Evolutionary conservation across 1,140 invertebrate genomes (phyloP).

Genomic region (Luehdorfia chinensis): DNA sequence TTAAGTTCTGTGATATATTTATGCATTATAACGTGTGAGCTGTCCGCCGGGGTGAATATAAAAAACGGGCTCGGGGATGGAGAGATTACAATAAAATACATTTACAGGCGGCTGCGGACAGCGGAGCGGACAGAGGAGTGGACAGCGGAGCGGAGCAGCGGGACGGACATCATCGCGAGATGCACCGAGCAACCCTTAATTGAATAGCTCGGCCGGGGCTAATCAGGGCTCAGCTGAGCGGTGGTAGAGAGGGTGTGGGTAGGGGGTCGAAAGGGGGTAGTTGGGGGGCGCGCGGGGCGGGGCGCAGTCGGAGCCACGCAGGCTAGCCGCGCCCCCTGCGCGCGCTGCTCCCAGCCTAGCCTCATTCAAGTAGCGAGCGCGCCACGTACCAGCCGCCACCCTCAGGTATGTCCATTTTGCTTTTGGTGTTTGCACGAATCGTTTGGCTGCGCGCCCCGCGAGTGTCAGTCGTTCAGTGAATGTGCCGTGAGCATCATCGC

Average conservation of each 20-base stretch:
- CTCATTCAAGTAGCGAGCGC: slow-evolving; percentile 73
- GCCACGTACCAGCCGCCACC: slow-evolving; percentile 69
- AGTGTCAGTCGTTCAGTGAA: slow-evolving; percentile 66
- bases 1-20: too few species aligned
- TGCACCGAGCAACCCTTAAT: slow-evolving; percentile 71
- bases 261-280: slow-evolving; percentile 23
- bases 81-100: slow-evolving; percentile 56
- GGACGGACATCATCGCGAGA: slow-evolving; percentile 49
- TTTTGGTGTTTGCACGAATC: slow-evolving; percentile 68
- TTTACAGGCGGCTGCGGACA: slow-evolving; percentile 26
- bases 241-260: slow-evolving; percentile 32
- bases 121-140: slow-evolving; percentile 27
- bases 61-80: slow-evolving; percentile 50
- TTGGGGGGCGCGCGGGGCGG: slow-evolving; percentile 20
- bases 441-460: slow-evolving; percentile 52
- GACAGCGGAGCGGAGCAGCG: slow-evolving; percentile 26
- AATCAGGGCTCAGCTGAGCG: slow-evolving; percentile 72
- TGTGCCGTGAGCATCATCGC: slow-evolving; percentile 40
- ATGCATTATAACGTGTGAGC: too few species aligned
- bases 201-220: slow-evolving; percentile 70
- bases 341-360: slow-evolving; percentile 53
- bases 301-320: slow-evolving; percentile 55
- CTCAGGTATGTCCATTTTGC: slow-evolving; percentile 75
- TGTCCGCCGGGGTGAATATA: slow-evolving; percentile 43
- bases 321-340: slow-evolving; percentile 70